Conservation (phyloP, 2,797 vertebrate genomes). For the Anguilla anguilla region DNA sequence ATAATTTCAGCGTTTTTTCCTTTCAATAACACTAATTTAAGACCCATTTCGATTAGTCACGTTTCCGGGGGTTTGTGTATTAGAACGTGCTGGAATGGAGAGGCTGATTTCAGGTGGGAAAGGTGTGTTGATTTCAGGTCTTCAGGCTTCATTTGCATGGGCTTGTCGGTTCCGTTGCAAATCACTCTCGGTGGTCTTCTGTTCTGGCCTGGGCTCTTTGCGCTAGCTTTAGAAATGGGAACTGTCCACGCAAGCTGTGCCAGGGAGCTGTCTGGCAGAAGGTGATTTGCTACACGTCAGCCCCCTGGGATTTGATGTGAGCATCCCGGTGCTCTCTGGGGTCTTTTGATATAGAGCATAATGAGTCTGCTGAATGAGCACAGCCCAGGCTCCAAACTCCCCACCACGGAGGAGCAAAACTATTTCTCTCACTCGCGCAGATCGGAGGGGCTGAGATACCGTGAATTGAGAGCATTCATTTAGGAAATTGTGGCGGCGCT, state of each 20-base stretch:
- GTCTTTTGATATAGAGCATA: neutral
- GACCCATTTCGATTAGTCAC: too few relatives aligned
- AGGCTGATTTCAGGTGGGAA: neutral
- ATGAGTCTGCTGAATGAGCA: neutral
- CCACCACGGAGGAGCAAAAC: neutral
- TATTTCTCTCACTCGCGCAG: neutral
- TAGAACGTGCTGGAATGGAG: neutral
- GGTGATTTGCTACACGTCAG: neutral
- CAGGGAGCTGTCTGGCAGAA: neutral
- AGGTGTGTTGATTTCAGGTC: neutral
- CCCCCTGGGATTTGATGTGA: neutral
- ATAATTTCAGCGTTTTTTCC: too few relatives aligned
- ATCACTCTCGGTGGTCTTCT: neutral
- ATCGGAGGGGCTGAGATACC: neutral
- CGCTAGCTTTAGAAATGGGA: neutral
- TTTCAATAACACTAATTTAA: too few relatives aligned
- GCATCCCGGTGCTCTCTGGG: neutral
- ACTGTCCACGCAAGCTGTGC: neutral
- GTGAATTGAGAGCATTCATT: neutral
- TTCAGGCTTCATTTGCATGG: neutral
- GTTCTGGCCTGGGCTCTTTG: neutral
- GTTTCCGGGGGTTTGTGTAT: neutral
- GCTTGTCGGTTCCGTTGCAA: neutral
- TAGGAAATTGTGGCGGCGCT: neutral
- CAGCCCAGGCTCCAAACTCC: neutral